Conservation (phyloP, 2,113 vertebrate genomes). For the Sus scrofa region T2T-Sscrofa CM000819.6:94946501-94947000, state of each 20-base stretch:
- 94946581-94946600: neutral
- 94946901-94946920: neutral
- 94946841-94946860: neutral
- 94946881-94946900: neutral
- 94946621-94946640: neutral
- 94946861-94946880: neutral
- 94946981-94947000: neutral
- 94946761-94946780: neutral
- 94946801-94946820: neutral
- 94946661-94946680: neutral
- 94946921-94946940: neutral
- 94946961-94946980: too few relatives aligned
- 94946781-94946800: neutral
- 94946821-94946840: neutral
- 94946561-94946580: neutral
- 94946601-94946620: neutral
- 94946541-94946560: neutral
- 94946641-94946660: neutral
- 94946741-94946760: neutral
- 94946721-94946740: neutral
- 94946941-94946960: neutral
- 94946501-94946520: too few relatives aligned
- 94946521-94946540: too few relatives aligned
- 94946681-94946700: neutral
- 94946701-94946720: neutral